phyloP scores from a whole-genome alignment of 2,888 invertebrate genomes.

The Caenorhabditis sulstoni region DNA sequence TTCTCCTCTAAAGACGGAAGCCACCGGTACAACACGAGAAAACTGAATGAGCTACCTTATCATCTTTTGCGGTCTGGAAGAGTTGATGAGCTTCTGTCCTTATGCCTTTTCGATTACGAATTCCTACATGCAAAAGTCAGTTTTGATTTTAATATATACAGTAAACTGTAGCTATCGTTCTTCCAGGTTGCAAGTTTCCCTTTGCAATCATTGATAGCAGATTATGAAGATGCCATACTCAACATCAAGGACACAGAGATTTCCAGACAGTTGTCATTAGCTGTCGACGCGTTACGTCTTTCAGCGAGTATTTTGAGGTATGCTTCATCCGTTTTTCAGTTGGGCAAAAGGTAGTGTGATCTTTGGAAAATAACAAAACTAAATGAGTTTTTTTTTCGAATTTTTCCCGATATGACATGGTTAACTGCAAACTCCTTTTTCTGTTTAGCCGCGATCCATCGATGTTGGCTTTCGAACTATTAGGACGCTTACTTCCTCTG shows the following conservation, averaged over 20 bases:
- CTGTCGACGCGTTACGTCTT: conserved; percentile 92
- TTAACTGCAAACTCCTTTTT: not conserved
- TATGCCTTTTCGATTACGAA: conserved; percentile 96
- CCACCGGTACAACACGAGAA: conserved; percentile 89
- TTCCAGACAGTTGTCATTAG: conserved; percentile 89
- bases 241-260: conserved; percentile 82
- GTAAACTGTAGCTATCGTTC: not conserved
- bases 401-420: too few species aligned
- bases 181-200: conserved; percentile 86
- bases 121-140: conserved; percentile 92
- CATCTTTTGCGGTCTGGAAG: conserved; percentile 93
- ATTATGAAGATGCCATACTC: conserved; percentile 91
- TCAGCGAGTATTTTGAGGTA: conserved; percentile 87
- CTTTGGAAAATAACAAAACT: too few species aligned
- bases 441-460: conserved; percentile 86
- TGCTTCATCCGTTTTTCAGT: too few species aligned
- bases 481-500: conserved; percentile 93
- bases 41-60: conserved; percentile 93
- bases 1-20: conserved; percentile 93
- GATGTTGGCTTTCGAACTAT: conserved; percentile 95
- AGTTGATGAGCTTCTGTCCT: conserved; percentile 91
- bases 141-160: too few species aligned
- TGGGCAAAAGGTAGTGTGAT: too few species aligned
- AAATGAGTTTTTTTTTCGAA: too few species aligned
- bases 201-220: conserved; percentile 92